Percentiles rank a stretch among this genome's conserved stretches.
Conservation (phyloP, 1,140 invertebrate species). For the Penaeus chinensis region DNA sequence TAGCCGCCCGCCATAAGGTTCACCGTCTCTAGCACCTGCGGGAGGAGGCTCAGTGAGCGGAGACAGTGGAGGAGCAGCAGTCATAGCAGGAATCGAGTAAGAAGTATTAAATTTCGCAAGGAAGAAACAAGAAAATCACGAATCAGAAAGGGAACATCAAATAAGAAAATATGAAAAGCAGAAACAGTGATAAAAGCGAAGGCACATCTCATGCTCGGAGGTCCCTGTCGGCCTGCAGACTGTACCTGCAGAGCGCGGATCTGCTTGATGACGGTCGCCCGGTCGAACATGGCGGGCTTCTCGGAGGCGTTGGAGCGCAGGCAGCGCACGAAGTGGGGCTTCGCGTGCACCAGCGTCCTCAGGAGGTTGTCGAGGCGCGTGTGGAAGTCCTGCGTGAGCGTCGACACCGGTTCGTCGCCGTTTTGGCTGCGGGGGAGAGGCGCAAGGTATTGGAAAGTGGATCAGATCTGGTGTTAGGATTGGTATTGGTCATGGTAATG, state of each 20-base stretch:
- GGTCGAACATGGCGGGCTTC: conserved; percentile 77
- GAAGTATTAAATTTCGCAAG: too few relatives aligned
- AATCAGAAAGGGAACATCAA: too few relatives aligned
- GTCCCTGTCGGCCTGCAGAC: background rate
- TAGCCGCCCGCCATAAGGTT: conserved; percentile 92
- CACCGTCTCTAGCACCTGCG: conserved; percentile 89
- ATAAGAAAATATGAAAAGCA: too few relatives aligned
- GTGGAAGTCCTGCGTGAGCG: conserved; percentile 94
- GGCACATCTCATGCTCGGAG: background rate
- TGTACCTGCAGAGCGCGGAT: conserved; percentile 83
- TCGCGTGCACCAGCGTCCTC: conserved; percentile 89
- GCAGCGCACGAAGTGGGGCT: conserved; percentile 93
- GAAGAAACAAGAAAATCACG: too few relatives aligned
- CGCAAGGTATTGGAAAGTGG: too few relatives aligned
- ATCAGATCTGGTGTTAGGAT: too few relatives aligned
- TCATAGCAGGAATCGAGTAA: too few relatives aligned
- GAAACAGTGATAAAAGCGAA: background rate
- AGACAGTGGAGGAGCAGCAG: too few relatives aligned
- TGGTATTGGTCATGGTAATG: too few relatives aligned
- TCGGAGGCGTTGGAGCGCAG: conserved; percentile 87
- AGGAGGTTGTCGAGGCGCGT: conserved; percentile 91
- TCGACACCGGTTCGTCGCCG: conserved; percentile 88
- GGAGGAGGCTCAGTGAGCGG: background rate
- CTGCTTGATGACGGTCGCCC: conserved; percentile 83
- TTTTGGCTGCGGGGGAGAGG: conserved; percentile 74